Evolutionary conservation across 1,140 invertebrate genomes (phyloP), one percentile per base, ranked within the genome.

Genomic region (Epicauta chinensis): DNA sequence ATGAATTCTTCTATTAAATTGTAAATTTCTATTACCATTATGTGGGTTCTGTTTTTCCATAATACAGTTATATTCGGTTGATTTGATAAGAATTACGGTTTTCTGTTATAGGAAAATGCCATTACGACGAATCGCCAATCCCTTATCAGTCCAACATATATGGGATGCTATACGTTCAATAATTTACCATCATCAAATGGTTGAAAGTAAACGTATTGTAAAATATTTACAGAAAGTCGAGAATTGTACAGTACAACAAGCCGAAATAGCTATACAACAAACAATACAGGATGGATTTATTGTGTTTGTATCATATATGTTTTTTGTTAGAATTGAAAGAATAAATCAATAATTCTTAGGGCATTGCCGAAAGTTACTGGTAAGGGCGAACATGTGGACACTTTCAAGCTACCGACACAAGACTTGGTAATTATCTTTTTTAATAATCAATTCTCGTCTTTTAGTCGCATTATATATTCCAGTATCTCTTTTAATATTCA

Each of bases 111-210:
- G 34, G 57, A 56, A 58, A 29, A 70, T 70, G 68, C 60, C 63
- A 23, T 64, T 68, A 38, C 56, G 67, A 52, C 58, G 68, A 49
- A 37, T 58, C 14, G 62, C 64, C 16, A 61, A 69, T 53, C 68
- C 68, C 1, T 53, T 60, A 42, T 52, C 51, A 35, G 62, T 69
- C 11, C 65, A 68, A 51, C 51, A 55, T 49, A 59, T 69, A 42
- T 70, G 68, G 68, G 62, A 70, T 51, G 58, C 64, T 14, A 63
- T 70, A 30, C 54, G 62, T 43, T 59, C 52, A 12, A 49, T 55
- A 12, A 58, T 55, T 51, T 38, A 56, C 2, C 53, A 61, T 7
- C 52, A 50, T 17, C 57, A 64, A 35, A 29, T 54, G 14, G 56
- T 55, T 10, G 64, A 70, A 44, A 7, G 62, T 4, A 17, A 32